Evolutionary conservation across 2,888 invertebrate species (phyloP).

Genomic region (Drosophila mercatorum): DNA sequence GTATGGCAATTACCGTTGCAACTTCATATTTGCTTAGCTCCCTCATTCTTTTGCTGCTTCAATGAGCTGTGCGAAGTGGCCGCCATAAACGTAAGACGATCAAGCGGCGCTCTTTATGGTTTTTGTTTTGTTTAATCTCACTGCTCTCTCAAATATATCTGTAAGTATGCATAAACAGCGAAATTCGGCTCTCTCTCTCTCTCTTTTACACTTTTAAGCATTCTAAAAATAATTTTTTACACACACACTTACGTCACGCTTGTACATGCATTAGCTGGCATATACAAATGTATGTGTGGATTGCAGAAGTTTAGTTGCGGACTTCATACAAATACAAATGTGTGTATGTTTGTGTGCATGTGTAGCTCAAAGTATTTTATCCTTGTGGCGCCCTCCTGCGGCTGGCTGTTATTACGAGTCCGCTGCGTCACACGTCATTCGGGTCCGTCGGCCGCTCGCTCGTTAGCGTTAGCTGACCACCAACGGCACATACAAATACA

Average conservation of each 20-base stretch:
- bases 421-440: constrained; percentile 48
- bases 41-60: not conserved
- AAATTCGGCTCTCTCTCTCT: no score
- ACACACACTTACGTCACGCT: not conserved
- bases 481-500: constrained; percentile 22
- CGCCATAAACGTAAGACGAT: not conserved
- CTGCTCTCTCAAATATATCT: not conserved
- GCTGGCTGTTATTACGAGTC: constrained; percentile 54
- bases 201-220: not conserved
- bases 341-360: not conserved
- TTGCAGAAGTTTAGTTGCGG: not conserved
- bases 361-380: constrained; percentile 9
- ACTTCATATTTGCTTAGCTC: not conserved
- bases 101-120: not conserved
- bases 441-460: constrained; percentile 34
- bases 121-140: not conserved
- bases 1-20: not conserved
- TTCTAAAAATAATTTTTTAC: not conserved
- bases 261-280: not conserved
- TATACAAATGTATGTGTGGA: not conserved
- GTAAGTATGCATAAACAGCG: no score
- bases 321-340: not conserved
- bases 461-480: constrained; percentile 66
- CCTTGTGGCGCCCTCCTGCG: constrained; percentile 41
- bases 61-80: not conserved